A percentile compares a stretch with the other conserved stretches of the same genome.
Evolutionary conservation across 2,888 invertebrate species (phyloP).

Genomic region (Oscheius sp.): DNA sequence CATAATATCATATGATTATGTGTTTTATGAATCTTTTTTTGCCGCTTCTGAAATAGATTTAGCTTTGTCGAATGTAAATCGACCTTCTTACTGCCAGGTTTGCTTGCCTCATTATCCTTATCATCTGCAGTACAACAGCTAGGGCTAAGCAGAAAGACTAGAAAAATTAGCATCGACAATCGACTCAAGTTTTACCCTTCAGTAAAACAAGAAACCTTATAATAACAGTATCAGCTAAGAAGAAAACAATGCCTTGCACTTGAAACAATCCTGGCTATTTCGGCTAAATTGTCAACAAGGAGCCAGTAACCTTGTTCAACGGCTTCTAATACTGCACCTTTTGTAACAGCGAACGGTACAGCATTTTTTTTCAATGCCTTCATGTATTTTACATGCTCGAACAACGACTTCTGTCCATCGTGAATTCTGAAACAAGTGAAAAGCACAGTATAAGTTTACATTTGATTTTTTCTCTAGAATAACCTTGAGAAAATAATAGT

Average conservation of each 20-base stretch:
- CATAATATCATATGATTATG: no score
- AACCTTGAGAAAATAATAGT: no score
- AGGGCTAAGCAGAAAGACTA: no score
- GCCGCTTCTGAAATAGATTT: no score
- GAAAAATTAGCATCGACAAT: no score
- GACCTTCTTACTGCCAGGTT: no score
- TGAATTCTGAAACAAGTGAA: conserved; percentile 9
- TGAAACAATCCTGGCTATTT: conserved; percentile 86
- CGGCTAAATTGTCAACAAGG: conserved; percentile 89
- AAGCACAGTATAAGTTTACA: no score
- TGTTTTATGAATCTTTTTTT: no score
- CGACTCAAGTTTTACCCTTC: conserved; percentile 98
- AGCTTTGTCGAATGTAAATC: no score
- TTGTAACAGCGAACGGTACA: conserved; percentile 62
- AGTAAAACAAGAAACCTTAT: conserved; percentile 81
- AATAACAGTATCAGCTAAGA: background rate
- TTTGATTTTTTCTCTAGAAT: no score
- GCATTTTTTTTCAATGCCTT: conserved; percentile 50
- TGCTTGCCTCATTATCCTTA: no score
- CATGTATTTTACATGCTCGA: conserved; percentile 30
- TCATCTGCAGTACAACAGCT: no score
- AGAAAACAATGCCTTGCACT: conserved; percentile 45
- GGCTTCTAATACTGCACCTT: conserved; percentile 87
- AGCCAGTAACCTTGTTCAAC: conserved; percentile 91
- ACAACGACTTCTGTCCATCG: conserved; percentile 53